Evolutionary conservation across 2,797 vertebrate genomes (phyloP), one percentile per base, ranked within the genome.

Genomic region (Acestrorhynchus altus): DNA sequence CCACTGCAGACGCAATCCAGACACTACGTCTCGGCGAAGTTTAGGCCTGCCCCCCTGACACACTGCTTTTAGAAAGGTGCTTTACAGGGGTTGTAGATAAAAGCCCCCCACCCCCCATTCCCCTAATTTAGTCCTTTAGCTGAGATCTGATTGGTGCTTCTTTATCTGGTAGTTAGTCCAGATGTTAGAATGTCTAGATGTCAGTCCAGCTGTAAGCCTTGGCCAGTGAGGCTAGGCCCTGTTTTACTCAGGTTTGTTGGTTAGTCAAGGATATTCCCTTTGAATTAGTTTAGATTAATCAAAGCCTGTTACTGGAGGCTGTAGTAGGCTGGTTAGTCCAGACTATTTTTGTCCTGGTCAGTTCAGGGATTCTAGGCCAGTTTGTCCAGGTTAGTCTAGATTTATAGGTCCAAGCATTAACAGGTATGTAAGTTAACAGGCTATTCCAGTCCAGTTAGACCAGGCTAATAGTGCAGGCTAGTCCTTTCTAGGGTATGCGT

Each of bases 1-100:
- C 82, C 75, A 88, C 83, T 31, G 80, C 82, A 73, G 84, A 75
- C 13, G 77, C 79, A 78, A 81, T 44, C n/a, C 63, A 57, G 39
- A 11, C 52, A 20, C 56, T 51, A 28, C 26, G 15, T 18, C 56
- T 12, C 22, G 26, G 54, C 24, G 13, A 57, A 26, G 22, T 5
- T 20, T n/a, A 52, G 18, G 10, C 16, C 49, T n/a, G 1, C 49
- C 49, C 49, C n/a, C 15, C 15, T 6, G 18, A 35, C 22, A 4
- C 8, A 35, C 57, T 16, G 7, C 24, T n/a, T 39, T 20, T 10
- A 63, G 31, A 28, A 31, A 6, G 6, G 6, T 6, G 31, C 31
- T 35, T 35, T 6, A 35, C 2, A 35, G 6, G 2, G 31, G 31
- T 2, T 2, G 2, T 35, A 35, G 31, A 35, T 2, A 35, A 2